Base-by-base conservation (phyloP, 2,888 invertebrate species). In the Clanis bilineata region DNA sequence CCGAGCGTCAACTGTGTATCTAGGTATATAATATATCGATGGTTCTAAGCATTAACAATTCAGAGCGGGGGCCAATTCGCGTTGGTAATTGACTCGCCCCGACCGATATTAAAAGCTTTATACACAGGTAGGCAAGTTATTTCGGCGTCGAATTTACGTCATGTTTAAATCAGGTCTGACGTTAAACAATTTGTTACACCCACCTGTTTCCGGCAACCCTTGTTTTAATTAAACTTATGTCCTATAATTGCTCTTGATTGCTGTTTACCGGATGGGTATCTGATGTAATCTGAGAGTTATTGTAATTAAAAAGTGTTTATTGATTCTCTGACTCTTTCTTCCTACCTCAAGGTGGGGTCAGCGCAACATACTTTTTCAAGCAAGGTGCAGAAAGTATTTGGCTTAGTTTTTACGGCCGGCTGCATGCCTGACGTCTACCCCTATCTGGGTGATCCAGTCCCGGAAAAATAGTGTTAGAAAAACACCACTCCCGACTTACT, bases 181-280 rank as follows among this genome's bases (percentile, higher is more conserved):
- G 66, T 67, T 63, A 64, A 69, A 70, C 72, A 72, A 74, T 71
- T 72, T 73, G 72, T 72, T 67, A 69, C 71, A 59, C 66, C 72
- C 73, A 74, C 74, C 74, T 74, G 73, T 71, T 60, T 67, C 74
- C 64, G 59, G 62, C 47, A 65, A 69, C 63, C 68, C 69, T 71
- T 76, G 73, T 78, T 78, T 78, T 76, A 79, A 82, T 82, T 82
- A 77, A 80, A 78, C 67, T 74, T 76, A 76, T 76, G 70, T 71
- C 71, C 67, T 72, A 60, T 79, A 77, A 80, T 79, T 74, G 73
- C 60, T 70, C 58, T 64, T 71, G 69, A 76, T 78, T 71, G 69
- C 63, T 71, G 69, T 73, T 75, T 71, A 68, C 64, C 64, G 60
- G 62, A 64, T 66, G 58, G 63, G 63, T 64, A 58, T 57, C 60